These are phyloP conservation scores for Ciconia stormi DNA, from an alignment of 2,113 vertebrate genomes.

Conservation along the genomic window DNA sequence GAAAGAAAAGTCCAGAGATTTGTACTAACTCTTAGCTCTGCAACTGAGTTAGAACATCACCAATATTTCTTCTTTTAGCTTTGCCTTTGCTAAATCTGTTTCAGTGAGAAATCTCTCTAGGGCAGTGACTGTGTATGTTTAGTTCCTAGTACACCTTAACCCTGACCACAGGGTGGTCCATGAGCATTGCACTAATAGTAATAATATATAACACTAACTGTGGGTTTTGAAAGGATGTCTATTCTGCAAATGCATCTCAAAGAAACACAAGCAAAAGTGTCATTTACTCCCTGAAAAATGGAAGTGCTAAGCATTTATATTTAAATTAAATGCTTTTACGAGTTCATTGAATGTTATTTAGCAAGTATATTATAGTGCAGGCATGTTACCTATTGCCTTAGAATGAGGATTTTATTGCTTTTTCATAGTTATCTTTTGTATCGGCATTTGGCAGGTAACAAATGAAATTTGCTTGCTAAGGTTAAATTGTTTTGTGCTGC, in stretches of 20 bases:
- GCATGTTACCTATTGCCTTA: conserved; percentile 22
- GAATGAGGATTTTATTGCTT: conserved; percentile 59
- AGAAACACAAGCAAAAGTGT: neutral
- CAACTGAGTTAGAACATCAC: neutral
- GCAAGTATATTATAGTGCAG: neutral
- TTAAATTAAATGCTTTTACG: conserved; percentile 53
- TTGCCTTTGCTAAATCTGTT: neutral
- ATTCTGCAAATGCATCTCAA: conserved; percentile 13
- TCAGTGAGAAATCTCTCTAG: neutral
- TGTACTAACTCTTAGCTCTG: neutral
- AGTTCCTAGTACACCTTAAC: neutral
- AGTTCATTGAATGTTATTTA: conserved; percentile 61
- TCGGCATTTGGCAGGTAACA: conserved; percentile 57
- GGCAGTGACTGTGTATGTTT: neutral
- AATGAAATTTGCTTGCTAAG: conserved; percentile 69
- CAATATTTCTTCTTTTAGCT: neutral
- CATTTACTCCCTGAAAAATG: conserved; percentile 26
- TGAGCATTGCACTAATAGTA: neutral
- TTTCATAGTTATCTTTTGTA: conserved; percentile 59
- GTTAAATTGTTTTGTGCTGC: conserved; percentile 59
- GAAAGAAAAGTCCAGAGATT: neutral
- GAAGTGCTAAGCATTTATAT: conserved; percentile 53
- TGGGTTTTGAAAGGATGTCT: conserved; percentile 21
- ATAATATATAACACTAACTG: neutral
- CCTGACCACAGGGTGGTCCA: neutral